Evolutionary conservation across 2,113 vertebrate species (phyloP), one percentile per base, ranked within the genome.

Genomic region (Todiramphus saurophagus): DNA sequence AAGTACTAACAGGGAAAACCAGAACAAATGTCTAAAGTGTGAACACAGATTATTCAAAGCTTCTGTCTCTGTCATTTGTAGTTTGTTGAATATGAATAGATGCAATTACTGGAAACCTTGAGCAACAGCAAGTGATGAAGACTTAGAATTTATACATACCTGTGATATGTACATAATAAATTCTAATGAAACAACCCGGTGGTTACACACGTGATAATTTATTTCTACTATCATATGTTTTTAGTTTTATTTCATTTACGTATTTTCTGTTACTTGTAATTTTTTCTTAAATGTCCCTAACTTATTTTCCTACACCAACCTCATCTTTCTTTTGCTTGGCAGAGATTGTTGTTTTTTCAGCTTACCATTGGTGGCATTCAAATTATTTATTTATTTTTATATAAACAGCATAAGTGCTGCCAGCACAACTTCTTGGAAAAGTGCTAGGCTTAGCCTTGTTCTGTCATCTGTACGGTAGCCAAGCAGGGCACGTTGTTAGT

Each of bases 381-480:
- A 90, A 35, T 88, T 76, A 83, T 83, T 96, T 96, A 43, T 90
- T 96, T 95, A 46, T 77, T 93, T 94, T 78, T 41, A 46, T 66
- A 41, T 74, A 80, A 93, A 69, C 63, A 90, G 59, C 1, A 0
- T 37, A 74, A 67, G 10, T n/a, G 31, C 63, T 94, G 85, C 76
- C 88, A 95, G 64, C 37, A 83, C 30, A 95, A 55, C 43, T 91
- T 93, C 88, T 94, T 95, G 83, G 90, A 89, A 90, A 95, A 97
- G 55, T 81, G 39, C 56, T 87, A 70, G 30, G 39, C 39, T 96
- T 96, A 95, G 44, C 60, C 69, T 93, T 56, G 51, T 92, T 94
- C 60, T 95, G 81, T 89, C 70, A 78, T 59, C 76, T 74, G 76
- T 92, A 80, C 3, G 1, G 79, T 83, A 93, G 88, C 90, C 93